Evolutionary conservation across 2,113 vertebrate species (phyloP), one percentile per base, ranked within the genome.

Genomic region (Otolemur garnettii): DNA sequence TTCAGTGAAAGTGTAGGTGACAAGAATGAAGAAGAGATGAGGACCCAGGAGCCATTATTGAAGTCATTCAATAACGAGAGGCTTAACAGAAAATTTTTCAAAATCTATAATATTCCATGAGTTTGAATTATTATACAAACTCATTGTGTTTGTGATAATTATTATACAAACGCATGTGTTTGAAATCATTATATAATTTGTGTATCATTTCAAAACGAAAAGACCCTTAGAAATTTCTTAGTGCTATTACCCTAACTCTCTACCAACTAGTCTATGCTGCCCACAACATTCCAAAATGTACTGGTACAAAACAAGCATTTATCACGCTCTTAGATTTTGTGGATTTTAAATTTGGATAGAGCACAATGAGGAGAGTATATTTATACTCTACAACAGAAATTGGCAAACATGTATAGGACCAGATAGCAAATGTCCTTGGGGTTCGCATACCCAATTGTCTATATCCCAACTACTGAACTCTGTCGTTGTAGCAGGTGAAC

Each of bases 131-230:
- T 38, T 38, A 38, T 38, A 38, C 38, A 38, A 38, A 38, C 38
- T 38, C 38, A 38, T 38, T 38, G 38, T 38, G 38, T 38, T 38
- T 38, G 38, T 38, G 38, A 38, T 38, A 38, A 38, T 38, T 38
- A 38, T 38, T 38, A 38, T 38, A 38, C 38, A 3, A 38, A 38
- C 38, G 4, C 38, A 38, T 38, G 38, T 38, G 38, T 38, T 38
- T 38, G 38, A 38, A 38, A 38, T 38, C 38, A 4, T 38, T 38
- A 38, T 38, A 38, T 38, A 38, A 38, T 38, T 38, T 94, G 15
- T 79, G 33, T 28, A 68, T 68, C 93, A 91, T 72, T 93, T 88
- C 21, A 57, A 92, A 83, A 66, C 11, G 24, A 60, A 93, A 90
- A 71, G 59, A 42, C 1, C 17, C 35, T 7, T 87, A 79, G 33